These are phyloP conservation scores for Stictonetta naevosa DNA, from an alignment of 2,113 vertebrate species.

Conservation along the genomic window DNA sequence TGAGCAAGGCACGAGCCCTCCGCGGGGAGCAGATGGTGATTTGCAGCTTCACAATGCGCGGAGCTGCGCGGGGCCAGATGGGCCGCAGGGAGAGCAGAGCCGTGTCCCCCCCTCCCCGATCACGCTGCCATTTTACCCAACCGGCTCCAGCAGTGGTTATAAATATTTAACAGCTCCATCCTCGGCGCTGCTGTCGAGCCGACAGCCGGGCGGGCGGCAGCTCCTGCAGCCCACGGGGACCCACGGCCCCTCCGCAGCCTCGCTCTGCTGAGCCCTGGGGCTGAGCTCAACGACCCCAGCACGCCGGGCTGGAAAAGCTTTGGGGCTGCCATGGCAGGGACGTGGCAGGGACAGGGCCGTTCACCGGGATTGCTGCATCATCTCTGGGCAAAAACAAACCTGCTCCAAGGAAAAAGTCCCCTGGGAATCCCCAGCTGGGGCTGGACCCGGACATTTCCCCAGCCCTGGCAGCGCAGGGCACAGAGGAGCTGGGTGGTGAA, in stretches of 20 bases:
- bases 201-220: not conserved
- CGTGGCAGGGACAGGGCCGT: accelerated
- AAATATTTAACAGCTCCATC: not conserved
- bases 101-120: accelerated
- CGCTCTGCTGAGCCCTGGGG: not conserved
- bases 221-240: accelerated
- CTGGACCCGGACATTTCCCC: no score
- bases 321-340: accelerated
- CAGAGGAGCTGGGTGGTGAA: no score
- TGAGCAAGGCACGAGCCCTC: not conserved
- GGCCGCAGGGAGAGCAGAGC: not conserved
- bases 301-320: accelerated
- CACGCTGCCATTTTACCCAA: not conserved
- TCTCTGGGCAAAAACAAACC: no score
- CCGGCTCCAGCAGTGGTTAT: not conserved
- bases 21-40: slow-evolving; percentile 16
- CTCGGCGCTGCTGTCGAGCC: not conserved
- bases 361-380: no score
- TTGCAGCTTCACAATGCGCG: not conserved
- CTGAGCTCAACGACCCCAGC: accelerated
- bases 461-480: no score
- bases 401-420: no score
- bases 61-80: not conserved
- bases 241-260: accelerated
- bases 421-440: no score